A percentile compares a stretch with the other conserved stretches of the same genome.
phyloP scores from a whole-genome alignment of 2,888 invertebrate species.

The Mythimna vitellina region DNA sequence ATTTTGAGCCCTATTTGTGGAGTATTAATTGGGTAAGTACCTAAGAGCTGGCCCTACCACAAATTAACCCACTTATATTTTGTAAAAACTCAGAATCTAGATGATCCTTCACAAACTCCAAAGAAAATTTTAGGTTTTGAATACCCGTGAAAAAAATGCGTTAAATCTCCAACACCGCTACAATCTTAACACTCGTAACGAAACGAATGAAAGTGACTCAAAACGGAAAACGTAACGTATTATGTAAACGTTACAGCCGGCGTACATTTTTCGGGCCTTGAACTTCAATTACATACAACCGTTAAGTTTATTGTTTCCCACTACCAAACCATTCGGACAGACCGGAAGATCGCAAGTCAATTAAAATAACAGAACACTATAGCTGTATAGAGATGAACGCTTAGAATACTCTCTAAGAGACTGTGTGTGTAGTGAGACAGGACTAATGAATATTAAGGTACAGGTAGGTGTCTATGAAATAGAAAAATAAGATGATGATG shows the following conservation, averaged over 20 bases:
- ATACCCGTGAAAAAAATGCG: not conserved
- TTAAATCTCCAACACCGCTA: constrained; percentile 17
- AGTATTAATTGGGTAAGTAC: constrained; percentile 3
- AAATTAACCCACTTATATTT: constrained; percentile 15
- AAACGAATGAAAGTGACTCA: constrained; percentile 55
- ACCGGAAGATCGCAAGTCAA: constrained; percentile 51
- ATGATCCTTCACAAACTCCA: not conserved
- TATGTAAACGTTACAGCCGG: constrained; percentile 54
- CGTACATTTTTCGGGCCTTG: constrained; percentile 61
- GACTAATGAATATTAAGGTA: not conserved
- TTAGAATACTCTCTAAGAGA: too few species aligned
- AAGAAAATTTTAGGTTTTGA: not conserved
- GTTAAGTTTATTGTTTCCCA: constrained; percentile 62
- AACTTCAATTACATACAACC: constrained; percentile 61
- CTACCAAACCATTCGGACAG: constrained; percentile 36
- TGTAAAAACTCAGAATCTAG: not conserved
- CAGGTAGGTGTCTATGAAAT: not conserved
- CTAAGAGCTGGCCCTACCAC: not conserved
- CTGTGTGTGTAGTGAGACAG: too few species aligned
- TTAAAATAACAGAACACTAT: constrained; percentile 57
- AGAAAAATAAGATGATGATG: not conserved
- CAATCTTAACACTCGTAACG: constrained; percentile 8
- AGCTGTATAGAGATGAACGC: constrained; percentile 29
- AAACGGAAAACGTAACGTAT: constrained; percentile 53
- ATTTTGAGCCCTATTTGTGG: constrained; percentile 1